Base-by-base conservation (phyloP, 2,113 vertebrate genomes). In the Lepisosteus oculatus region DNA sequence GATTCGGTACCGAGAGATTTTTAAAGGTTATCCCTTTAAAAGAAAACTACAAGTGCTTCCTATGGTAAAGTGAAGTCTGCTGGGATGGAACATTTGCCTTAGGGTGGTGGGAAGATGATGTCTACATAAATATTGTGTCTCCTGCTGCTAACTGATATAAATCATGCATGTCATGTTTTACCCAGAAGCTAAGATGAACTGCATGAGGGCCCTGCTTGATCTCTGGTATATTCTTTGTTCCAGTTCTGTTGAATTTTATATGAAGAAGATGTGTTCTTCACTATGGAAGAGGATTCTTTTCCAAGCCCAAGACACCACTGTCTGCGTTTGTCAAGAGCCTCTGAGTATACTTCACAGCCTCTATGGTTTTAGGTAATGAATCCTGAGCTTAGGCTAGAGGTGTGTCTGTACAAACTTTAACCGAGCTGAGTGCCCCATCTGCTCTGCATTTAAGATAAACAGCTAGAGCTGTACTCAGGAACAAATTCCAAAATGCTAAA, bases 91-190 rank as follows among this genome's bases (percentile, higher is more conserved):
- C 42, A 67, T 42, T 65, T 59, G n/a, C 55, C 68, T 55, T 11
- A n/a, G 17, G 54, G 62, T 54, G 51, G 65, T 65, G 71, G 64
- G 43, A 65, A 65, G 62, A 61, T 61, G 41, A 67, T 13, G 66
- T 56, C 55, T 15, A 67, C 65, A 67, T 55, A 72, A 67, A 72
- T 65, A 57, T 67, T 57, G 63, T 41, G 71, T 65, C 67, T 68
- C 67, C 67, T 55, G 67, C 51, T 54, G 67, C 45, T 72, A 44
- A 72, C 54, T 43, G 65, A 57, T 59, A 72, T 72, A 72, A 72
- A 72, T 67, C 42, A 72, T 67, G 64, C 43, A 72, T 72, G 71
- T 67, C 44, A 42, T 44, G 43, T 66, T 43, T 67, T 67, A 67
- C 55, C 65, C 71, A 66, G 51, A 43, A 66, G 71, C 71, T 43